phyloP scores from a whole-genome alignment of 2,888 invertebrate species.

The Phorcus lineatus region DNA sequence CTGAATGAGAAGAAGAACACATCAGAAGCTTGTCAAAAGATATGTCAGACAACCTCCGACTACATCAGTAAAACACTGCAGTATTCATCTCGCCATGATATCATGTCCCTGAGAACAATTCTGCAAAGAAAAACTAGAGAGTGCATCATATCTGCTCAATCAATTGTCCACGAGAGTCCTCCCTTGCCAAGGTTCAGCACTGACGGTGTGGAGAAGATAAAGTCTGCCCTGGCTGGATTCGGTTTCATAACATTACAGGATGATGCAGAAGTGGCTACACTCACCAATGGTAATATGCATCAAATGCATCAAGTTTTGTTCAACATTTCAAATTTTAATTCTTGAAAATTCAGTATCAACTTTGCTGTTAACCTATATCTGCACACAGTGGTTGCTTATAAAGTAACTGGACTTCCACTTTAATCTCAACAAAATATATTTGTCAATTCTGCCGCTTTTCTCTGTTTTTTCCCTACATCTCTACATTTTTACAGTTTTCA shows the following conservation, averaged over 20 bases:
- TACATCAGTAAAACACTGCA: background rate
- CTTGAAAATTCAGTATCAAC: no score
- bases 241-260: background rate
- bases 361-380: no score
- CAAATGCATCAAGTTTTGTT: no score
- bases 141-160: background rate
- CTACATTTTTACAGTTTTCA: no score
- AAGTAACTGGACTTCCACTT: no score
- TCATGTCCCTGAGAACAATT: background rate
- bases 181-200: background rate
- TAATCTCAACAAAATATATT: no score
- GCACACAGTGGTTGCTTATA: no score
- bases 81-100: background rate
- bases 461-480: no score
- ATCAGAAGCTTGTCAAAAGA: background rate
- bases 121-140: background rate
- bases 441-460: no score
- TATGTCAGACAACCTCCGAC: background rate
- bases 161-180: background rate
- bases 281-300: no score
- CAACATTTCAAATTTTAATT: no score
- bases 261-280: no score
- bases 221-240: background rate
- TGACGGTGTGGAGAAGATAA: background rate
- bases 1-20: background rate